Evolutionary conservation across 2,113 vertebrate genomes (phyloP).

Genomic region (Mesitornis unicolor): DNA sequence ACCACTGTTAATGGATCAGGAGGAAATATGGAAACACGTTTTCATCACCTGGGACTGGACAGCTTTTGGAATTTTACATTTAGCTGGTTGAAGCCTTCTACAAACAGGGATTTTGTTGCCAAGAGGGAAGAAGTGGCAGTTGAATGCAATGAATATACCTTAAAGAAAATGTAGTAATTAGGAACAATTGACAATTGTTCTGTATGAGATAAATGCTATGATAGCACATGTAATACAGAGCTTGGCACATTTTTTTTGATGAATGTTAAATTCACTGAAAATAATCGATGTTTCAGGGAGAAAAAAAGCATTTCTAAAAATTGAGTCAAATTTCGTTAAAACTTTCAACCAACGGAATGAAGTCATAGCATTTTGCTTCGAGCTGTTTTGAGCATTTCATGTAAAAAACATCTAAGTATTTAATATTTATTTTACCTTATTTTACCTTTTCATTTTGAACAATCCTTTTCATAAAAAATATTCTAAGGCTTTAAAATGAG

Average conservation of each 20-base stretch:
- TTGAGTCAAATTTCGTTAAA: background rate
- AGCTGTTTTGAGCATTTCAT: background rate
- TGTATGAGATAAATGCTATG: background rate
- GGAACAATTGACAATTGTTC: background rate
- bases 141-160: background rate
- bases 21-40: too few relatives aligned
- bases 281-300: background rate
- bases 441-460: background rate
- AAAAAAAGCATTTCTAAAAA: background rate
- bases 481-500: background rate
- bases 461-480: background rate
- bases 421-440: background rate
- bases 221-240: background rate
- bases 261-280: background rate
- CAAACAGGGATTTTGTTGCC: background rate
- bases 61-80: background rate
- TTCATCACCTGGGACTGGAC: too few relatives aligned
- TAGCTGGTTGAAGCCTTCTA: background rate
- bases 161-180: background rate
- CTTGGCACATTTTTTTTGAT: background rate
- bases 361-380: background rate
- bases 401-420: background rate
- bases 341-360: background rate
- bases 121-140: background rate
- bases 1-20: too few relatives aligned